Conservation (phyloP, 2,113 vertebrate genomes). For the Falco punctatus region DNA sequence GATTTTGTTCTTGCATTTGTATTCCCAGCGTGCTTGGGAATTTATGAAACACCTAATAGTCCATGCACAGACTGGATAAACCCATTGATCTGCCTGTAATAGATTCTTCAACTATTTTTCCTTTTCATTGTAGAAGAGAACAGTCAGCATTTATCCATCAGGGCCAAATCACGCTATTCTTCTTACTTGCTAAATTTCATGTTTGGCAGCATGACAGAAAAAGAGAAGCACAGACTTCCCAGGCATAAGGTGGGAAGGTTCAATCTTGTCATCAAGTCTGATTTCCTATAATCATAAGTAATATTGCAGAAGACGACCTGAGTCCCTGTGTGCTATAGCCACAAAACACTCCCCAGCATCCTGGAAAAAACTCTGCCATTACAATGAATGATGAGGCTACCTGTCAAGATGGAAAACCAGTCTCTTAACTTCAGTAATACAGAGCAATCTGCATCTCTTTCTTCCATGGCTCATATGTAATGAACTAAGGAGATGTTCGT, state of each 20-base stretch:
- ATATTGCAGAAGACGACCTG: not conserved
- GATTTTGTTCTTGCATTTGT: not conserved
- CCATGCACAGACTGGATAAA: not conserved
- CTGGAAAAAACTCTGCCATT: not conserved
- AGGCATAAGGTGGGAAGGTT: not conserved
- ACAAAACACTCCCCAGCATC: not conserved
- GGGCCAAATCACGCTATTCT: not conserved
- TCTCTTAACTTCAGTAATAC: not conserved
- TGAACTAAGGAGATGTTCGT: not conserved
- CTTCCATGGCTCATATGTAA: accelerated
- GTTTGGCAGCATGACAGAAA: not conserved
- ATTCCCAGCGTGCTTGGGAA: not conserved
- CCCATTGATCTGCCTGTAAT: not conserved
- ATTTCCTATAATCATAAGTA: conserved; percentile 4
- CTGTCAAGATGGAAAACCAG: not conserved
- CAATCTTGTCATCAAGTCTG: not conserved
- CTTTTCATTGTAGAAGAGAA: not conserved
- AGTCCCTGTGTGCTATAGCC: not conserved
- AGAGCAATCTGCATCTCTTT: not conserved
- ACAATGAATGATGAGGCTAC: not conserved
- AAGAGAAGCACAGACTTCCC: not conserved
- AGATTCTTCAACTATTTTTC: not conserved
- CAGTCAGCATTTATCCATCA: not conserved
- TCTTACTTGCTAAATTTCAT: not conserved
- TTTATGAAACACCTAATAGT: conserved; percentile 24